phyloP scores from a whole-genome alignment of 2,888 invertebrate species.

The Minunthozetes semirufus region DNA sequence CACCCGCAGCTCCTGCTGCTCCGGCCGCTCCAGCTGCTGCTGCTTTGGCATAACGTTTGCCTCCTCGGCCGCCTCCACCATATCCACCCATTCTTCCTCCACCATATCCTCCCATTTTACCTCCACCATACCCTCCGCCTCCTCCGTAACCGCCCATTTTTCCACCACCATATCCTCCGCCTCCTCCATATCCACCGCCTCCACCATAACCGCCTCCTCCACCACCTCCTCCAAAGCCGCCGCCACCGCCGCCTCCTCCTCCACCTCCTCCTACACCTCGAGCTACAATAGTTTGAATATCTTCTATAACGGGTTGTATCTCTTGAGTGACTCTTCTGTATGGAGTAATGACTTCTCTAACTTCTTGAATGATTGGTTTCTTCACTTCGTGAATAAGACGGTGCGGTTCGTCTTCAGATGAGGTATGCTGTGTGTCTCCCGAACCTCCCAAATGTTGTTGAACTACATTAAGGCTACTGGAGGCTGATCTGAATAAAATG shows the following conservation, averaged over 20 bases:
- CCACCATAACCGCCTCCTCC: not conserved
- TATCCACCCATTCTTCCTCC: not conserved
- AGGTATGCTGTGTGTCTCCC: slow-evolving; percentile 5
- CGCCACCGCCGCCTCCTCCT: not conserved
- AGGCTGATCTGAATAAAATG: slow-evolving; percentile 9
- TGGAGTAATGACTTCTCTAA: not conserved
- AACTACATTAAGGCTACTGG: not conserved
- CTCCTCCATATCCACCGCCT: not conserved
- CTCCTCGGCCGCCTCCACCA: not conserved
- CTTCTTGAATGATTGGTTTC: slow-evolving; percentile 28
- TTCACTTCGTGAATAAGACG: slow-evolving; percentile 11
- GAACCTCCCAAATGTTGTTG: not conserved
- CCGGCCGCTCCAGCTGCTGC: not conserved
- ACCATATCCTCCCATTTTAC: too few species aligned
- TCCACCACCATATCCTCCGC: not conserved
- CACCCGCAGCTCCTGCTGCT: not conserved
- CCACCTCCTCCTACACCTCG: not conserved
- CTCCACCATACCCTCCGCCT: not conserved
- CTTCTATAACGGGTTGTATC: not conserved
- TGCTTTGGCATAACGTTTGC: not conserved
- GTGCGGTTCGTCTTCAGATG: slow-evolving; percentile 25
- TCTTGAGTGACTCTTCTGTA: not conserved
- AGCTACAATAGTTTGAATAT: not conserved
- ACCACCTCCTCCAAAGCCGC: not conserved
- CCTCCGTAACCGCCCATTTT: not conserved